Conservation (phyloP, 2,888 invertebrate genomes). For the Alentia gelatinosa region DNA sequence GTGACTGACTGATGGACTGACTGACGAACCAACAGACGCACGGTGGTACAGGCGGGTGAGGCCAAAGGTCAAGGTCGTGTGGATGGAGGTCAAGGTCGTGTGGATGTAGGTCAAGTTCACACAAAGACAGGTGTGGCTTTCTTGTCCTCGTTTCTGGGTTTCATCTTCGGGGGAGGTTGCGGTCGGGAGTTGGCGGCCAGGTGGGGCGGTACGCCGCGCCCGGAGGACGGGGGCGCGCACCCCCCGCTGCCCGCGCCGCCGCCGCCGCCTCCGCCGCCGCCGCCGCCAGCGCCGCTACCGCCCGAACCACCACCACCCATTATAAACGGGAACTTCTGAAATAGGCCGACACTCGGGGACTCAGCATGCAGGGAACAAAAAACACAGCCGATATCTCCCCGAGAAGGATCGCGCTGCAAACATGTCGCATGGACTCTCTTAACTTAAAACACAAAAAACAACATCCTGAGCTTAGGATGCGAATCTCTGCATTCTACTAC, state of each 20-base stretch:
- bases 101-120: conserved; percentile 47
- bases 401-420: no score
- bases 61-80: conserved; percentile 50
- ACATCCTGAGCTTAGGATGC: no score
- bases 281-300: background rate
- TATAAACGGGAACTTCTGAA: conserved; percentile 54
- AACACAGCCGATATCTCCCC: no score
- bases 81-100: conserved; percentile 32
- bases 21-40: conserved; percentile 47
- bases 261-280: background rate
- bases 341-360: conserved; percentile 29
- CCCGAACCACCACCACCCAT: conserved; percentile 32
- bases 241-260: background rate
- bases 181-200: conserved; percentile 9
- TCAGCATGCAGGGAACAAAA: conserved; percentile 10
- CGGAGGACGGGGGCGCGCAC: conserved; percentile 8
- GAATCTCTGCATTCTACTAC: no score
- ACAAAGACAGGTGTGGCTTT: conserved; percentile 54
- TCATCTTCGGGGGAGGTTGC: conserved; percentile 43
- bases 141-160: conserved; percentile 49
- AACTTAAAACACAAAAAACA: background rate
- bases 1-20: conserved; percentile 36
- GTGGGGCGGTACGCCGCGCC: conserved; percentile 39
- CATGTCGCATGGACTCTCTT: no score
- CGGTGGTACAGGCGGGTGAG: conserved; percentile 2